Conservation (phyloP, 2,113 vertebrate genomes). For the Crocuta crocuta region DNA sequence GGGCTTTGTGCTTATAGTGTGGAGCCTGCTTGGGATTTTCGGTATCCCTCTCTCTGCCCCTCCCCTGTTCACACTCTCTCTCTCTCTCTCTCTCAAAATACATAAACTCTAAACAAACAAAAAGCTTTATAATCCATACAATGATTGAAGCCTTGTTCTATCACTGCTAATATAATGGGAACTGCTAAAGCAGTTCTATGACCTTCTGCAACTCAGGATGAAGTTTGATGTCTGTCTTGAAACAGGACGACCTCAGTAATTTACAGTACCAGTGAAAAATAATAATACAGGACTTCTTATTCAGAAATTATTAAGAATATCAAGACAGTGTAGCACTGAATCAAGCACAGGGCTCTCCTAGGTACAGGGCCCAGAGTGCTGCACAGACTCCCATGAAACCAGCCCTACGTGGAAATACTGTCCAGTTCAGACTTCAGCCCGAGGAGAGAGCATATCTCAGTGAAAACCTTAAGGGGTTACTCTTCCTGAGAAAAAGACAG, state of each 20-base stretch:
- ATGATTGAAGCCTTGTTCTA: neutral
- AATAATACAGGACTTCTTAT: neutral
- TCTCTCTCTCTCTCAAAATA: too few relatives aligned
- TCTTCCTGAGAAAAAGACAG: neutral
- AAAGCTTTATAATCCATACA: too few relatives aligned
- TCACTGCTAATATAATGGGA: too few relatives aligned
- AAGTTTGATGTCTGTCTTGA: neutral
- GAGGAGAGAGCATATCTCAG: neutral
- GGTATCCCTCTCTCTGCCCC: too few relatives aligned
- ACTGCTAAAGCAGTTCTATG: too few relatives aligned
- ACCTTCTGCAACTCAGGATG: neutral
- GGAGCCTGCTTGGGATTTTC: too few relatives aligned
- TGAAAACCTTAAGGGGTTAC: neutral
- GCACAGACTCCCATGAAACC: neutral
- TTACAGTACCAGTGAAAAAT: neutral
- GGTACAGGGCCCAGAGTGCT: neutral
- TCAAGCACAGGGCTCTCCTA: neutral
- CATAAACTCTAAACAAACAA: too few relatives aligned
- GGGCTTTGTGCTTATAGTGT: too few relatives aligned
- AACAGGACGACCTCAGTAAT: neutral
- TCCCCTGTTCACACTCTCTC: too few relatives aligned
- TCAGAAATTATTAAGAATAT: neutral
- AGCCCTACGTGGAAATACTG: rapidly evolving
- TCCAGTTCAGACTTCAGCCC: neutral
- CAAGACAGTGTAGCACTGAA: neutral